Conservation (phyloP, 1,140 invertebrate genomes). For the Cydia amplana region DNA sequence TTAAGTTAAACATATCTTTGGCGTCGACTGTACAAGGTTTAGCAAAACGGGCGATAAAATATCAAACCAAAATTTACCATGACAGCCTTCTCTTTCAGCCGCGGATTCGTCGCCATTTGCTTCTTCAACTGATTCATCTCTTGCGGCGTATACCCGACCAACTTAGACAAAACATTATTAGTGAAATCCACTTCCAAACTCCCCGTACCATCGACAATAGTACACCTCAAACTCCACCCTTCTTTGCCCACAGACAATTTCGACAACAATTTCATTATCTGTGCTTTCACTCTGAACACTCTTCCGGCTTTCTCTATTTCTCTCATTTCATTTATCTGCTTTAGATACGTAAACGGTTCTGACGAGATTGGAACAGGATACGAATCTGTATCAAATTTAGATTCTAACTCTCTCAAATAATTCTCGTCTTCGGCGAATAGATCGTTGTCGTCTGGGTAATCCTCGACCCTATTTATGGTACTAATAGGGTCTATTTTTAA, state of each 20-base stretch:
- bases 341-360: slow-evolving; percentile 70
- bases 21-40: too few species aligned
- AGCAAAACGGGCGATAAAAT: too few species aligned
- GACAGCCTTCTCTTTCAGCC: slow-evolving; percentile 57
- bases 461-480: slow-evolving; percentile 40
- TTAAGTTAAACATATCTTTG: too few species aligned
- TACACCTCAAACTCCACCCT: slow-evolving; percentile 67
- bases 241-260: slow-evolving; percentile 64
- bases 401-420: slow-evolving; percentile 59
- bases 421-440: slow-evolving; percentile 59
- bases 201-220: slow-evolving; percentile 67
- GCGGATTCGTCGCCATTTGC: slow-evolving; percentile 55
- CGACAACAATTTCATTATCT: slow-evolving; percentile 64
- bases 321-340: slow-evolving; percentile 65
- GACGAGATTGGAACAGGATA: slow-evolving; percentile 46
- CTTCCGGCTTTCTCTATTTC: slow-evolving; percentile 49
- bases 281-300: slow-evolving; percentile 67
- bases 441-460: slow-evolving; percentile 57
- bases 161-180: slow-evolving; percentile 60
- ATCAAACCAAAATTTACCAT: slow-evolving; percentile 41
- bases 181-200: slow-evolving; percentile 65
- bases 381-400: slow-evolving; percentile 50
- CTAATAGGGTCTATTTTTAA: slow-evolving; percentile 44
- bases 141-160: slow-evolving; percentile 64
- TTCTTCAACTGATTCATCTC: slow-evolving; percentile 66